phyloP scores from a whole-genome alignment of 92 coral and sea anemone species.

The Bergia sp. region DNA sequence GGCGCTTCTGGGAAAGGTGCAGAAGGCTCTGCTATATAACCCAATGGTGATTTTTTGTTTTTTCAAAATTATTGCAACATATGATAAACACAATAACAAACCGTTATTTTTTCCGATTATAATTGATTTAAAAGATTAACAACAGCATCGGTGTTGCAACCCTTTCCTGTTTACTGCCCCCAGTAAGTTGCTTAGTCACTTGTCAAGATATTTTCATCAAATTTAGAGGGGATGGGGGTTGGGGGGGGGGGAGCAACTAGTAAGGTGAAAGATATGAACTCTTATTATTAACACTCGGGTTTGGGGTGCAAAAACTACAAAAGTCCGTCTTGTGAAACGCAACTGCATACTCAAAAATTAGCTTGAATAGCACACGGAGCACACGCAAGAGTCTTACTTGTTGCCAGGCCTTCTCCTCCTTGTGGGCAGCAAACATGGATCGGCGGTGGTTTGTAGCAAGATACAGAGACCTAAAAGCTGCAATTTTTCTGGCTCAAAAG shows the following conservation, averaged over 20 bases:
- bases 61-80: background rate
- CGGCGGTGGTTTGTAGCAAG: constrained; percentile 13
- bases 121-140: background rate
- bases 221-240: background rate
- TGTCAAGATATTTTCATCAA: too few relatives aligned
- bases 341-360: constrained; percentile 12
- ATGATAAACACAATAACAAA: background rate
- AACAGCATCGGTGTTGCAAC: background rate
- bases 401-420: background rate
- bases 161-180: background rate
- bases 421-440: constrained; percentile 4
- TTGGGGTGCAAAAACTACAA: constrained; percentile 5
- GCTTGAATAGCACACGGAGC: constrained; percentile 11
- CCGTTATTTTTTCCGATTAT: background rate
- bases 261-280: background rate
- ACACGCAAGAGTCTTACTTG: background rate
- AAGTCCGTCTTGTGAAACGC: background rate
- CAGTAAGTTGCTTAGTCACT: too few relatives aligned
- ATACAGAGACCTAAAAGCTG: constrained; percentile 6
- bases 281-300: background rate
- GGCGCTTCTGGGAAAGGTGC: constrained; percentile 3
- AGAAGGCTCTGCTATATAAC: background rate
- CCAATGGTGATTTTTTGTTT: too few relatives aligned
- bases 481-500: background rate
- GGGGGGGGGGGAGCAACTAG: background rate